Evolutionary conservation across 2,888 invertebrate genomes (phyloP).

Genomic region (Ypsolopha scabrella): DNA sequence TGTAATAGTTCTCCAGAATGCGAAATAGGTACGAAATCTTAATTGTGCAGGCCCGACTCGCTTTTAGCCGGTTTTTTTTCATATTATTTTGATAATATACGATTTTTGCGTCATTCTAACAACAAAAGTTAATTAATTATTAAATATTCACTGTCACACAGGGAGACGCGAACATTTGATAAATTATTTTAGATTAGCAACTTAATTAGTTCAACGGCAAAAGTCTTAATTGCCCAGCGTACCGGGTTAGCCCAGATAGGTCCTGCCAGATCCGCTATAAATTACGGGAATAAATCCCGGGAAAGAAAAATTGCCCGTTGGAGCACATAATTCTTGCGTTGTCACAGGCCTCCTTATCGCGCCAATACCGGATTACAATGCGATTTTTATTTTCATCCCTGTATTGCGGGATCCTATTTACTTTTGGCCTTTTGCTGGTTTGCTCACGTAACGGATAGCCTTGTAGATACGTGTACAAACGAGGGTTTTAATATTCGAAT

Average conservation of each 20-base stretch:
- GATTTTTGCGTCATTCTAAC: too few relatives aligned
- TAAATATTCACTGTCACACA: too few relatives aligned
- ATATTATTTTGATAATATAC: too few relatives aligned
- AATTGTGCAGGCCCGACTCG: too few relatives aligned
- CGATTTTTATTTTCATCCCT: constrained; percentile 64
- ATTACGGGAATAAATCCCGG: constrained; percentile 69
- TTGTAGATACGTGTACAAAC: too few relatives aligned
- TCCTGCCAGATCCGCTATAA: constrained; percentile 60
- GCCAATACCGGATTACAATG: constrained; percentile 71
- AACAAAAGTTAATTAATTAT: too few relatives aligned
- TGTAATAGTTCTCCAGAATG: too few relatives aligned
- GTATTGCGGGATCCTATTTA: constrained; percentile 20
- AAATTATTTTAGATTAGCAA: constrained; percentile 3
- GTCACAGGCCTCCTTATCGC: constrained; percentile 69
- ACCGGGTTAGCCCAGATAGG: constrained; percentile 65
- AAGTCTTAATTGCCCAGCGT: constrained; percentile 56
- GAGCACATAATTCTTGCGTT: constrained; percentile 72
- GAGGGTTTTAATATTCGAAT: not conserved
- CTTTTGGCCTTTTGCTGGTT: not conserved
- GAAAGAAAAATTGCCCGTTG: constrained; percentile 70
- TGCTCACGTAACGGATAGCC: not conserved
- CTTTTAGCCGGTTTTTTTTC: too few relatives aligned
- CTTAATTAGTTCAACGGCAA: constrained; percentile 15
- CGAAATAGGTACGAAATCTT: too few relatives aligned
- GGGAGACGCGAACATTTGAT: constrained; percentile 1